Conservation (phyloP, 2,888 invertebrate genomes). For the Eristalis intricaria region DNA sequence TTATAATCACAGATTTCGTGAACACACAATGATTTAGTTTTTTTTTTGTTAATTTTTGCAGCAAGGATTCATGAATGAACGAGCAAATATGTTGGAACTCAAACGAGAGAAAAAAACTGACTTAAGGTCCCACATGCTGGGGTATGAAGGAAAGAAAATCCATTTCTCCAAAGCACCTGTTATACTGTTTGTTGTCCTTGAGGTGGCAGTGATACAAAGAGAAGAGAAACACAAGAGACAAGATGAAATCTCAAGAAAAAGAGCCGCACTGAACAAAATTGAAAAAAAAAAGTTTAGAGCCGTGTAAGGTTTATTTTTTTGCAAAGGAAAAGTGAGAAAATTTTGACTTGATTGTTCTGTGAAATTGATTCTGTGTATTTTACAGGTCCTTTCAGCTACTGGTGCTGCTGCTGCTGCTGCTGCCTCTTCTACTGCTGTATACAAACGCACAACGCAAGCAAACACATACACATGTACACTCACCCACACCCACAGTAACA, state of each 20-base stretch:
- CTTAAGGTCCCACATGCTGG: slow-evolving; percentile 31
- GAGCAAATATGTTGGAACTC: neutral
- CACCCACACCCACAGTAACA: slow-evolving; percentile 23
- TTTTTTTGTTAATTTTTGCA: neutral
- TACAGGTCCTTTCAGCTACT: slow-evolving; percentile 52
- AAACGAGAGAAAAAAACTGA: neutral
- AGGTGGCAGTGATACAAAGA: slow-evolving; percentile 40
- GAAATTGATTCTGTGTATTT: slow-evolving; percentile 50
- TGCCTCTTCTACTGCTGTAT: slow-evolving; percentile 26
- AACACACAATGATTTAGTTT: neutral
- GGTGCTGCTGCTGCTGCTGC: slow-evolving; percentile 4
- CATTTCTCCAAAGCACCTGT: slow-evolving; percentile 64
- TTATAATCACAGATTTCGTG: neutral
- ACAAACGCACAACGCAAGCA: slow-evolving; percentile 37
- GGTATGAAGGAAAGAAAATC: slow-evolving; percentile 17
- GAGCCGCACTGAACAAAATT: neutral
- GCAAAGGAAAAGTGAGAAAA: neutral
- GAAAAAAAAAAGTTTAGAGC: neutral
- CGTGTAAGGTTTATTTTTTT: neutral
- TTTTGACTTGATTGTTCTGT: slow-evolving; percentile 25
- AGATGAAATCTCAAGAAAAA: slow-evolving; percentile 6
- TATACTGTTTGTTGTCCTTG: slow-evolving; percentile 72
- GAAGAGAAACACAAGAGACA: slow-evolving; percentile 17
- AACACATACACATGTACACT: slow-evolving; percentile 31
- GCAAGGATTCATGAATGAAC: neutral